These are phyloP conservation scores for Euplagia quadripunctaria DNA, from an alignment of 2,888 invertebrate genomes.

Conservation along the genomic window DNA sequence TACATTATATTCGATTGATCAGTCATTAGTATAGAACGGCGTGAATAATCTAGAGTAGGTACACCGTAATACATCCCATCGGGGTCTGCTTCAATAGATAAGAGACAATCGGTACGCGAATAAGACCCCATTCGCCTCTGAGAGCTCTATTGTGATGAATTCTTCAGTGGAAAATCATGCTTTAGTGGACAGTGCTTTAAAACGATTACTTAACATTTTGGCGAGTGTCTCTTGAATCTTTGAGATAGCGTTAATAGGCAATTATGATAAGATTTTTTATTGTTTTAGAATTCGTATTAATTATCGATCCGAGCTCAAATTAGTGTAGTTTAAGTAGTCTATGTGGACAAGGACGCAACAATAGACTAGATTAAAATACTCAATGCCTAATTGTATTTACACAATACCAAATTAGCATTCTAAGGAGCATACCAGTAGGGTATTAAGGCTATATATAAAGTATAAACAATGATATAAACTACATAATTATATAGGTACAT, in stretches of 20 bases:
- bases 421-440: no score
- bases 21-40: neutral
- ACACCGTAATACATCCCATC: constrained; percentile 2
- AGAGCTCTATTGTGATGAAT: constrained; percentile 41
- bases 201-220: constrained; percentile 29
- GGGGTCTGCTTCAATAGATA: constrained; percentile 45
- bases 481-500: no score
- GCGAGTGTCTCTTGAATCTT: constrained; percentile 8
- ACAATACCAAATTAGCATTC: no score
- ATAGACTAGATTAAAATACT: no score
- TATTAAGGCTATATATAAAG: no score
- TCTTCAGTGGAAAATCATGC: constrained; percentile 27
- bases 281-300: neutral
- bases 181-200: constrained; percentile 22
- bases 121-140: constrained; percentile 30
- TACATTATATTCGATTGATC: no score
- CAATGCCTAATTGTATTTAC: no score
- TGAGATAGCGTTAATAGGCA: neutral
- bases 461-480: no score
- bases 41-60: neutral
- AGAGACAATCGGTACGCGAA: constrained; percentile 36
- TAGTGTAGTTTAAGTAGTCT: neutral
- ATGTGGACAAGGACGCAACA: no score
- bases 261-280: neutral
- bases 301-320: neutral